Percentiles rank a stretch among this genome's conserved stretches.
Conservation (phyloP, 2,888 invertebrate species). For the Tenthredo notha region DNA sequence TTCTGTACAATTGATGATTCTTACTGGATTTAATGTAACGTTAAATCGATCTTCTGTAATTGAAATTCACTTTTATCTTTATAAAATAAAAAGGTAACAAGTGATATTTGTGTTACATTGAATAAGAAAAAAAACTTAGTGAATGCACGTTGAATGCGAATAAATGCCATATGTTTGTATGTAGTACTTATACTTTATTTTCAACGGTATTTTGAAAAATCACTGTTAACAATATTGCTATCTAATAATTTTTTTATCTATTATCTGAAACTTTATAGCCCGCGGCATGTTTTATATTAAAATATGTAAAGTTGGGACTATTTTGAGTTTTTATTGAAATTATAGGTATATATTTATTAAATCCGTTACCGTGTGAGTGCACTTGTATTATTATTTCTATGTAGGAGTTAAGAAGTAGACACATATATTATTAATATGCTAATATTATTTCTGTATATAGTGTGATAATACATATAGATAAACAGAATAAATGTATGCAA, state of each 20-base stretch:
- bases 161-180: neutral
- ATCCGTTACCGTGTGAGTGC: neutral
- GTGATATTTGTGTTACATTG: neutral
- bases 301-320: conserved; percentile 40
- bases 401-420: neutral
- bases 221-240: neutral
- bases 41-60: neutral
- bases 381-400: conserved; percentile 18
- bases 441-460: conserved; percentile 23
- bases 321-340: neutral
- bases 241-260: neutral
- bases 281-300: conserved; percentile 50
- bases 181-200: neutral
- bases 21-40: neutral
- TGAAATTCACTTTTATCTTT: neutral
- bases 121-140: neutral
- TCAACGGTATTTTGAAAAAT: conserved; percentile 1
- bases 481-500: conserved; percentile 4
- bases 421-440: conserved; percentile 18
- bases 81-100: neutral
- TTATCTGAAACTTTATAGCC: neutral
- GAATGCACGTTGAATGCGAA: conserved; percentile 13
- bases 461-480: neutral
- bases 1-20: neutral
- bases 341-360: conserved; percentile 32